Evolutionary conservation across 2,888 invertebrate genomes (phyloP).

Genomic region (Venusia cambrica): DNA sequence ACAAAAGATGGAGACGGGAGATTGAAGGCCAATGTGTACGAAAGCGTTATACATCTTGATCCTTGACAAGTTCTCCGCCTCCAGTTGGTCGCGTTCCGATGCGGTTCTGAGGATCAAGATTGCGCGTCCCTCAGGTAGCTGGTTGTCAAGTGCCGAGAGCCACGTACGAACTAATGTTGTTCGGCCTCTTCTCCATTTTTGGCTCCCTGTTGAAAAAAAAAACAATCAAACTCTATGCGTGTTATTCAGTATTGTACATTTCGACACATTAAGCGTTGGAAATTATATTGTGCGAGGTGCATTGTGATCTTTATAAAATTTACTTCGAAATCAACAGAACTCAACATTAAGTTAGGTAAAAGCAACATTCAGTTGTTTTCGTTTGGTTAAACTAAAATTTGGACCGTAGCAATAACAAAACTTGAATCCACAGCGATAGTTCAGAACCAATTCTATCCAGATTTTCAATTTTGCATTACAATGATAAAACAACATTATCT

Average conservation of each 20-base stretch:
- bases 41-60: conserved; percentile 49
- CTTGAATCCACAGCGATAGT: too few relatives aligned
- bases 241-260: too few relatives aligned
- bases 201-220: conserved; percentile 82
- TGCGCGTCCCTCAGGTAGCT: conserved; percentile 77
- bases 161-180: conserved; percentile 91
- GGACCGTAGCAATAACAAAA: too few relatives aligned
- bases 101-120: conserved; percentile 69
- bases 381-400: too few relatives aligned
- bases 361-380: too few relatives aligned
- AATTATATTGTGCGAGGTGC: conserved; percentile 68
- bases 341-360: too few relatives aligned
- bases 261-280: too few relatives aligned
- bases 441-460: too few relatives aligned
- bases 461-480: too few relatives aligned
- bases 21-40: conserved; percentile 30
- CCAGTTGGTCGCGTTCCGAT: conserved; percentile 51
- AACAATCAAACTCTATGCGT: neutral
- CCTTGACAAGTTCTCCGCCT: conserved; percentile 54
- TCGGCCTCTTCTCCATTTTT: conserved; percentile 92
- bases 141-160: conserved; percentile 87
- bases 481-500: too few relatives aligned
- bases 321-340: too few relatives aligned
- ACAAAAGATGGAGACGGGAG: conserved; percentile 52
- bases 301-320: too few relatives aligned